Evolutionary conservation across 1,140 invertebrate genomes (phyloP).

Genomic region (Listronotus bonariensis): DNA sequence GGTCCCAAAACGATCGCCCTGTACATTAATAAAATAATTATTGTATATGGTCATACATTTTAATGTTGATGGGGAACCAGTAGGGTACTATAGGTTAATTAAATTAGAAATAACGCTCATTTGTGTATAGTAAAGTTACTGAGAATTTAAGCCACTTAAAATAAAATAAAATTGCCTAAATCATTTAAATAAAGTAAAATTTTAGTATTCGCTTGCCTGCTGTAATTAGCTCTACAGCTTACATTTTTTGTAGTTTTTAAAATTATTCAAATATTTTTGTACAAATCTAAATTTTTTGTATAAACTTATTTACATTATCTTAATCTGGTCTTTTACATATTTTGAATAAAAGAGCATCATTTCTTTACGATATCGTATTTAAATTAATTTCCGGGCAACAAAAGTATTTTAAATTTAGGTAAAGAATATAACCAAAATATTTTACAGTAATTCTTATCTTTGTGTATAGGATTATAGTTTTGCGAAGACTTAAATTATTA

Average conservation of each 20-base stretch:
- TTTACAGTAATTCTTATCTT: no score
- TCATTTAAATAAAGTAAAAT: no score
- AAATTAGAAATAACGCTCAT: neutral
- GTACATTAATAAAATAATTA: slow-evolving; percentile 47
- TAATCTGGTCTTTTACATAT: no score
- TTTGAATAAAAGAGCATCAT: neutral
- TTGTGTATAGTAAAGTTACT: slow-evolving; percentile 2
- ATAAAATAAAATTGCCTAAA: neutral
- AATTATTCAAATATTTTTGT: no score
- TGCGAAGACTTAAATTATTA: neutral
- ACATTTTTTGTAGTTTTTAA: no score
- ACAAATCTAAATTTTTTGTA: neutral
- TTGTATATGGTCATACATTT: slow-evolving; percentile 39
- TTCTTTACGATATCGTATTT: no score
- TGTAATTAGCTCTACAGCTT: no score
- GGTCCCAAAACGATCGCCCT: slow-evolving; percentile 38
- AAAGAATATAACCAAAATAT: no score
- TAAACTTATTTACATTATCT: neutral
- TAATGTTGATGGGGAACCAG: slow-evolving; percentile 31
- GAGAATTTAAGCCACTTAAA: neutral
- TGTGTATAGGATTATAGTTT: no score
- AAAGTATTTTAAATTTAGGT: no score
- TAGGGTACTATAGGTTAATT: slow-evolving; percentile 27
- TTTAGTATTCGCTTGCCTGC: no score
- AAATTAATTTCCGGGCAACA: no score